A percentile compares a stretch with the other conserved stretches of the same genome.
These are phyloP conservation scores for Paedocypris micromegethes DNA, from an alignment of 2,797 vertebrate species.

Conservation along the genomic window DNA sequence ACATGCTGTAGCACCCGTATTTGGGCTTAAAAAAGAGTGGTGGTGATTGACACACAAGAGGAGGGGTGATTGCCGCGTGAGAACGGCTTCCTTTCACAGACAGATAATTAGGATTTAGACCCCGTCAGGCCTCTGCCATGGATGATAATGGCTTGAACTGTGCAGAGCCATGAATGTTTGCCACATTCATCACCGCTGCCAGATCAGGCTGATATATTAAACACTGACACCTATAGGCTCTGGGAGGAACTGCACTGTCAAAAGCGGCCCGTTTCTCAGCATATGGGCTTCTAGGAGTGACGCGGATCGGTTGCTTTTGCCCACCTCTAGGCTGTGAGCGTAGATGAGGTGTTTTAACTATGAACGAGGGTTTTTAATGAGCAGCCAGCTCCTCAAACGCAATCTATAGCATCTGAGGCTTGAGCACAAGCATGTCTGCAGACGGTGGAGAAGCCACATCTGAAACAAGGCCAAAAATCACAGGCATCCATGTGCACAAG, in stretches of 20 bases:
- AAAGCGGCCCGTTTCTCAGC: background rate
- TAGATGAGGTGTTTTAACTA: conserved; percentile 27
- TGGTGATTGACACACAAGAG: conserved; percentile 44
- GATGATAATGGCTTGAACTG: conserved; percentile 41
- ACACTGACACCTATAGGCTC: conserved; percentile 42
- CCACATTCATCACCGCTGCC: conserved; percentile 39
- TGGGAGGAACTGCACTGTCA: conserved; percentile 7
- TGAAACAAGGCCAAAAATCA: conserved; percentile 37
- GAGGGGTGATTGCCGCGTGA: conserved; percentile 27
- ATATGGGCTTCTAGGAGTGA: conserved; percentile 13
- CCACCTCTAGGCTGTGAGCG: conserved; percentile 1
- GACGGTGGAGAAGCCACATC: conserved; percentile 24
- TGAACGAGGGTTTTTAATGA: conserved; percentile 24
- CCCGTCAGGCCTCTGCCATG: conserved; percentile 42
- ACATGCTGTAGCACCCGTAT: conserved; percentile 39
- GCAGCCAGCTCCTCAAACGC: conserved; percentile 3
- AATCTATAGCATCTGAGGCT: conserved; percentile 21
- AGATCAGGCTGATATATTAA: conserved; percentile 31
- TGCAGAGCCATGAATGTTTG: conserved; percentile 28
- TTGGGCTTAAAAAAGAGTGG: conserved; percentile 33
- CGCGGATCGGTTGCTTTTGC: conserved; percentile 17
- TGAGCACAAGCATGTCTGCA: conserved; percentile 20
- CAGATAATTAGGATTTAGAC: conserved; percentile 45
- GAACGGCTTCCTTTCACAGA: conserved; percentile 38
- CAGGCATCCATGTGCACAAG: conserved; percentile 27